Evolutionary conservation across 1,140 invertebrate genomes (phyloP).

Genomic region (Camponotus floridanus): DNA sequence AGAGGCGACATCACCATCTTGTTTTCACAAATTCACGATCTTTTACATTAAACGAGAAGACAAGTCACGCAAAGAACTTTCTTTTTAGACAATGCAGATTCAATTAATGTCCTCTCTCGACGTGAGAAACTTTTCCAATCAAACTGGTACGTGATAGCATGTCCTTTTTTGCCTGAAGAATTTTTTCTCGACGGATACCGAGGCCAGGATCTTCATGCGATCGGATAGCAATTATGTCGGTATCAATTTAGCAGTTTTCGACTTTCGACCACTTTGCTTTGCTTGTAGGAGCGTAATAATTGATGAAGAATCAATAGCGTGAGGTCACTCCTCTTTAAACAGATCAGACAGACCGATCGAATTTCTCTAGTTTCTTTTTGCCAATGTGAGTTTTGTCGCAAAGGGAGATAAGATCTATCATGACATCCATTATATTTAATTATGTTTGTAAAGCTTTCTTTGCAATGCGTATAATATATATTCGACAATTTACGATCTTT

Average conservation of each 20-base stretch:
- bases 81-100: constrained; percentile 76
- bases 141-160: constrained; percentile 65
- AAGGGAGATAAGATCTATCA: not conserved
- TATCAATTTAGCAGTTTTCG: constrained; percentile 55
- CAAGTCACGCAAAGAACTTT: constrained; percentile 3
- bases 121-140: constrained; percentile 82
- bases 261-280: constrained; percentile 26
- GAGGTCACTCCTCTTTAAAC: not conserved
- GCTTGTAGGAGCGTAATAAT: constrained; percentile 16
- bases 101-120: constrained; percentile 74
- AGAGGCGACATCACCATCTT: constrained; percentile 7
- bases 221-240: constrained; percentile 53
- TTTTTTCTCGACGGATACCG: constrained; percentile 20
- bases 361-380: constrained; percentile 20
- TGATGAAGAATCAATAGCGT: constrained; percentile 12
- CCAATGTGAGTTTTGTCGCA: not conserved
- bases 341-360: constrained; percentile 25
- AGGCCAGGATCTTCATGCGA: constrained; percentile 23
- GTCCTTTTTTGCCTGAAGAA: constrained; percentile 62
- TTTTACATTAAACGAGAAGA: constrained; percentile 18
- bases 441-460: not conserved
- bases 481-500: not conserved
- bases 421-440: not conserved
- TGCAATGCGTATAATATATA: not conserved
- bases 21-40: constrained; percentile 16